phyloP scores from a whole-genome alignment of 2,888 invertebrate genomes.

The Venustoraphidia nigricollis region DNA sequence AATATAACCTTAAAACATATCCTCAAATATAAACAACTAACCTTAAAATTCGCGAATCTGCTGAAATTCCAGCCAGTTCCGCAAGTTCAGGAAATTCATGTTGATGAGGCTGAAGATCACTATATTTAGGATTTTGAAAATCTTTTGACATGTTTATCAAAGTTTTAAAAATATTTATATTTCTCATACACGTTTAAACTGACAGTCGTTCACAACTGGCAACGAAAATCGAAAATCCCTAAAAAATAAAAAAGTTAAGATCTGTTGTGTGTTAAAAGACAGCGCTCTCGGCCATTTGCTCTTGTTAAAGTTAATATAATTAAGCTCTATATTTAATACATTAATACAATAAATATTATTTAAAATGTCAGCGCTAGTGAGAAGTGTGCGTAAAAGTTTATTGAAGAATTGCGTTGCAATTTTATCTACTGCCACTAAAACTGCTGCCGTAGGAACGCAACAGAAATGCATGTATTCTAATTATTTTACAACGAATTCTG shows the following conservation, averaged over 20 bases:
- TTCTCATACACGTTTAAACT: not conserved
- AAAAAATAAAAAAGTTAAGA: too few species aligned
- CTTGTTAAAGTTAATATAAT: too few species aligned
- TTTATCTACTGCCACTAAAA: not conserved
- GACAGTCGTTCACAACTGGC: not conserved
- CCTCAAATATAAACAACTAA: not conserved
- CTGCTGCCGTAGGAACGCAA: not conserved
- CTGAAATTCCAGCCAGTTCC: slow-evolving; percentile 2
- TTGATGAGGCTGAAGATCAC: not conserved
- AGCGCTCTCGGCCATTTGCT: too few species aligned
- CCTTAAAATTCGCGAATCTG: slow-evolving; percentile 2
- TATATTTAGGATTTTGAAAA: not conserved
- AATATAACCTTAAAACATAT: not conserved
- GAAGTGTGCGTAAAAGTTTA: too few species aligned
- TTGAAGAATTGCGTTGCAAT: too few species aligned
- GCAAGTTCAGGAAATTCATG: not conserved
- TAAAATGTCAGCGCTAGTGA: too few species aligned
- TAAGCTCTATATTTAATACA: not conserved
- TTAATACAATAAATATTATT: too few species aligned
- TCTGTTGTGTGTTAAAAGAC: too few species aligned
- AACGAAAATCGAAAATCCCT: not conserved
- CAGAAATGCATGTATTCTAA: not conserved
- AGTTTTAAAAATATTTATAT: not conserved
- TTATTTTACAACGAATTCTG: not conserved
- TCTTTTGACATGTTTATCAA: not conserved